Conservation (phyloP, 2,113 vertebrate species). For the Proterorhinus semilunaris region DNA sequence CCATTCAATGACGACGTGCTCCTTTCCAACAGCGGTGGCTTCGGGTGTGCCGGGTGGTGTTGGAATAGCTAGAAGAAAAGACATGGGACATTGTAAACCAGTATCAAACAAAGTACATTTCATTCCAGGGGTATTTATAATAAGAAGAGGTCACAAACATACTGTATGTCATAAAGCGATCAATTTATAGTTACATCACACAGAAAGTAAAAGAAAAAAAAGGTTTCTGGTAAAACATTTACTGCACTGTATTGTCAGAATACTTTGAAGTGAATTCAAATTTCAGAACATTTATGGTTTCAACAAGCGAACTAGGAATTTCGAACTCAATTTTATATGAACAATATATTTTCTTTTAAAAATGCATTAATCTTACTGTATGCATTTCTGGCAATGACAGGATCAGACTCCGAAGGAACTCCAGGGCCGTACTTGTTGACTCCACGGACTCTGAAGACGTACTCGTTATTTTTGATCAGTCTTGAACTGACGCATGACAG, state of each 20-base stretch:
- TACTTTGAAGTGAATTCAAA: too few species aligned
- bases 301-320: too few species aligned
- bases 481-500: constrained; percentile 87
- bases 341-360: too few species aligned
- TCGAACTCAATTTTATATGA: too few species aligned
- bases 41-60: constrained; percentile 87
- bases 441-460: constrained; percentile 92
- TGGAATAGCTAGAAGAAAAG: constrained; percentile 80
- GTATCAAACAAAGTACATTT: neutral
- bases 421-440: constrained; percentile 95
- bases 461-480: constrained; percentile 97
- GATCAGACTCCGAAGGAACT: constrained; percentile 87
- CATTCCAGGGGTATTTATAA: too few species aligned
- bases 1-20: constrained; percentile 97
- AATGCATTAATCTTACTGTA: constrained; percentile 83
- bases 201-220: too few species aligned
- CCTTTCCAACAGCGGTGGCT: constrained; percentile 82
- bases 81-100: neutral
- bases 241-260: too few species aligned
- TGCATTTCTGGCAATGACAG: constrained; percentile 90
- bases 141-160: too few species aligned
- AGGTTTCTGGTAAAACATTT: too few species aligned
- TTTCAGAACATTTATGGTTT: too few species aligned
- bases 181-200: too few species aligned
- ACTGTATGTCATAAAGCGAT: too few species aligned